Conservation (phyloP, 2,113 vertebrate genomes). For the Xiphias gladius region DNA sequence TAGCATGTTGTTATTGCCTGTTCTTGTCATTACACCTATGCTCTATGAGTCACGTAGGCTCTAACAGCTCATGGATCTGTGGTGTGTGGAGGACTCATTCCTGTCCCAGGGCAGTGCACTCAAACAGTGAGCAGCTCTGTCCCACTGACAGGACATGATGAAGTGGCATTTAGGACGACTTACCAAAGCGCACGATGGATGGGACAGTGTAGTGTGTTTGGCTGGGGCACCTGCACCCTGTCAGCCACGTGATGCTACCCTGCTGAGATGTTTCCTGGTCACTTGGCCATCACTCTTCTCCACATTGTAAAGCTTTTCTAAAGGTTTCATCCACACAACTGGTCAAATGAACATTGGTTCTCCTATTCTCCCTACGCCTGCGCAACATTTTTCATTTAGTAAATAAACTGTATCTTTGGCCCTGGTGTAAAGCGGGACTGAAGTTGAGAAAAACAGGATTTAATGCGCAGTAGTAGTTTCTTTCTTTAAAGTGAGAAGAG, state of each 20-base stretch:
- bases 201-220: slow-evolving; percentile 56
- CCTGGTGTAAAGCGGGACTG: background rate
- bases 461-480: background rate
- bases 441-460: background rate
- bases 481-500: background rate
- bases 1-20: background rate
- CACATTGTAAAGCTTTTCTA: slow-evolving; percentile 41
- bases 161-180: slow-evolving; percentile 63
- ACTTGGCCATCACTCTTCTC: slow-evolving; percentile 53
- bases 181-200: slow-evolving; percentile 67
- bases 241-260: slow-evolving; percentile 44
- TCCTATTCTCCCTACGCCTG: background rate
- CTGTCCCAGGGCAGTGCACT: slow-evolving; percentile 32
- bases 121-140: slow-evolving; percentile 58
- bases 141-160: slow-evolving; percentile 71
- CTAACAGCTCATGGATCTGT: slow-evolving; percentile 10
- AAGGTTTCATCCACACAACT: slow-evolving; percentile 16
- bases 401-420: background rate
- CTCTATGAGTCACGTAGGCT: background rate
- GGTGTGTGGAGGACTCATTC: slow-evolving; percentile 30
- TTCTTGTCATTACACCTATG: background rate
- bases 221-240: slow-evolving; percentile 67
- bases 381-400: background rate
- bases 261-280: slow-evolving; percentile 52
- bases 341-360: slow-evolving; percentile 12